Conservation (phyloP, 2,888 invertebrate genomes). For the Imbricaverruca yamaguchii region DNA sequence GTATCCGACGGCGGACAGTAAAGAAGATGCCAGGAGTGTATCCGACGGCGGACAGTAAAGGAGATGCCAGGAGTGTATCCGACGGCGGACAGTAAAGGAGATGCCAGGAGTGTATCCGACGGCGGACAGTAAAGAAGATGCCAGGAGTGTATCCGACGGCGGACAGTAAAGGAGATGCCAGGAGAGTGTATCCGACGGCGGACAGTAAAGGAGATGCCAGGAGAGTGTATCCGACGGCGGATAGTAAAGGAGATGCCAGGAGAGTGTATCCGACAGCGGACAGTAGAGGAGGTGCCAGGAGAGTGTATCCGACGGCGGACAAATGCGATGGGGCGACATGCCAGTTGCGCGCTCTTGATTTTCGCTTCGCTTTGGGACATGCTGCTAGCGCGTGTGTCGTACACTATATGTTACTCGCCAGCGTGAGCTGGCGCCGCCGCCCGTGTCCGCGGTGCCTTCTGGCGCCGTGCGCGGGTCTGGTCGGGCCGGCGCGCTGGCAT, state of each 20-base stretch:
- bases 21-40: background rate
- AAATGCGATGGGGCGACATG: background rate
- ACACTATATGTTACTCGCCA: too few relatives aligned
- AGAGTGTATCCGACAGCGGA: too few relatives aligned
- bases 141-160: too few relatives aligned
- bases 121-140: background rate
- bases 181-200: too few relatives aligned
- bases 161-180: background rate
- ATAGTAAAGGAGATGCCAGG: background rate
- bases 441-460: too few relatives aligned
- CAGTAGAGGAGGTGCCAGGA: background rate
- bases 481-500: background rate
- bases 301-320: background rate
- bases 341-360: background rate
- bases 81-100: too few relatives aligned
- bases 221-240: background rate
- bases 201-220: background rate
- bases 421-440: too few relatives aligned
- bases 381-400: background rate
- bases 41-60: too few relatives aligned
- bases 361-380: slow-evolving; percentile 1
- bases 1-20: too few relatives aligned
- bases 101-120: background rate
- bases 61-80: background rate
- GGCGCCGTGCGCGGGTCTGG: background rate